A percentile compares a stretch with the other conserved stretches of the same genome.
Evolutionary conservation across 2,888 invertebrate genomes (phyloP).

Genomic region (Drosophila neonasuta): DNA sequence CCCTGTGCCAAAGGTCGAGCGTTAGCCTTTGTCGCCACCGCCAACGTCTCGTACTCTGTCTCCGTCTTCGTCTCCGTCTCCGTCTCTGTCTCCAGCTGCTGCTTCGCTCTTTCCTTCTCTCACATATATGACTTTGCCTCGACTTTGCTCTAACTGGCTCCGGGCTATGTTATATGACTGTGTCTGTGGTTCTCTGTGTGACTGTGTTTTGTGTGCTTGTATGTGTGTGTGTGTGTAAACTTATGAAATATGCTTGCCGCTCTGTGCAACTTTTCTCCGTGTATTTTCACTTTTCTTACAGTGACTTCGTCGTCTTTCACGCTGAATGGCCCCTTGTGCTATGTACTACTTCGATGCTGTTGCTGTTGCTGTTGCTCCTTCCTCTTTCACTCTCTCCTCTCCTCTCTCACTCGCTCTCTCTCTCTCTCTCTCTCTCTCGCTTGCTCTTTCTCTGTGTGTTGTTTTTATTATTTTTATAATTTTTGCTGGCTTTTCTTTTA

Average conservation of each 20-base stretch:
- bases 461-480: conserved; percentile 63
- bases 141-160: conserved; percentile 41
- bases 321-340: conserved; percentile 34
- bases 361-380: conserved; percentile 17
- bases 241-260: conserved; percentile 75
- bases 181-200: conserved; percentile 28
- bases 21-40: conserved; percentile 74
- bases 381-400: not conserved
- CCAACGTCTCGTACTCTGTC: conserved; percentile 14
- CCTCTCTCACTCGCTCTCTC: not conserved
- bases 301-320: conserved; percentile 45
- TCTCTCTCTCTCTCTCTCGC: not conserved
- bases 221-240: conserved; percentile 47
- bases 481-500: conserved; percentile 56
- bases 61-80: not conserved
- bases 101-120: conserved; percentile 3
- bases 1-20: conserved; percentile 75
- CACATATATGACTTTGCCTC: conserved; percentile 41
- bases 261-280: conserved; percentile 60
- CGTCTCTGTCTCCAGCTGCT: conserved; percentile 1
- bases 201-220: conserved; percentile 13
- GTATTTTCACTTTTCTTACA: conserved; percentile 75
- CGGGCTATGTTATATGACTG: conserved; percentile 52
- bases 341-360: conserved; percentile 47
- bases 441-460: conserved; percentile 41